phyloP scores from a whole-genome alignment of 2,113 vertebrate genomes.

The Rattus rattus region DNA sequence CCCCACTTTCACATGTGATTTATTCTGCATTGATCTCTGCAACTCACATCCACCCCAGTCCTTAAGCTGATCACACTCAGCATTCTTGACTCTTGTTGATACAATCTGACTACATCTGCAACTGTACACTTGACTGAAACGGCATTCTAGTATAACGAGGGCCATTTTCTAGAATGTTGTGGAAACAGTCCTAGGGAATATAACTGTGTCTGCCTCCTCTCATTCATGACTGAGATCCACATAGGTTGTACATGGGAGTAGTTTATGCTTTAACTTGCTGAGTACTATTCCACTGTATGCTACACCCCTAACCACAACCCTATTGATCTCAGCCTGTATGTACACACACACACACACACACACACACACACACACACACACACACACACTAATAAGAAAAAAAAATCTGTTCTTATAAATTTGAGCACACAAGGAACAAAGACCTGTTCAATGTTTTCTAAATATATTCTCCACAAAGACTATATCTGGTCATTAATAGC shows the following conservation, averaged over 20 bases:
- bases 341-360: too few species aligned
- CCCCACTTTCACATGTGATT: not conserved
- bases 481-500: constrained; percentile 7
- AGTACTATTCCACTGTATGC: not conserved
- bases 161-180: constrained; percentile 23
- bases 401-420: not conserved
- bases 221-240: constrained; percentile 18
- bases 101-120: not conserved
- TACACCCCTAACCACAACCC: not conserved
- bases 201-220: not conserved
- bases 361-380: too few species aligned
- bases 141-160: not conserved
- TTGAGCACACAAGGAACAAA: not conserved
- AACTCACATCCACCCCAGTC: not conserved
- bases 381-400: too few species aligned
- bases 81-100: not conserved
- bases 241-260: not conserved
- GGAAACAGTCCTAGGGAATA: not conserved
- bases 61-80: not conserved
- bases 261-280: not conserved
- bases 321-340: too few species aligned
- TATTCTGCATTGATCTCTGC: not conserved
- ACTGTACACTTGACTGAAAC: not conserved
- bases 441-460: not conserved
- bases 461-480: not conserved